Base-by-base conservation (phyloP, 2,113 vertebrate species). In the Felis chaus region DNA sequence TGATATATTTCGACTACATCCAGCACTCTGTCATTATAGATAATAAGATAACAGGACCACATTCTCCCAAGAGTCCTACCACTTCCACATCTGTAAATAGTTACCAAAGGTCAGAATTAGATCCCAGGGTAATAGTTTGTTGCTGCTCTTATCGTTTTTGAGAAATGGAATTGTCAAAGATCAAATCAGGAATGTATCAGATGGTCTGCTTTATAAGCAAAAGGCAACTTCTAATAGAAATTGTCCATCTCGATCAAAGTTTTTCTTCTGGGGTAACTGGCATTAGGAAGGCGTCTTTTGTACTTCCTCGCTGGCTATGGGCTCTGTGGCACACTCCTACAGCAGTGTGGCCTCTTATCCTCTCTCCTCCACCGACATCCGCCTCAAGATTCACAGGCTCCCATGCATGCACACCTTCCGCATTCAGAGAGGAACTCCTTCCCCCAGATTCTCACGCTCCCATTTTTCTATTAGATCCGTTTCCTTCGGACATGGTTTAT, bases 91-190 rank as follows among this genome's bases (percentile, higher is more conserved):
- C 57, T 76, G 19, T 68, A 55, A 50, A 83, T 55, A 41, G 69
- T 78, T 76, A 23, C 23, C 31, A 14, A 71, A 91, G 65, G 68
- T 71, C 74, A 76, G 53, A 92, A 81, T 55, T 76, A 39, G 69
- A 41, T 87, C 41, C 91, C 84, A 71, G 19, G 85, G 69, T 80
- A 69, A 84, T 10, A 55, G 7, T 65, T 50, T 84, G 11, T 93
- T 89, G 27, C 71, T 96, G 36, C 63, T 83, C 94, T 81, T 45
- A 21, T 97, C 65, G 50, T 85, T 79, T 92, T 85, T 87, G 33
- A 95, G 78, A 69, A 92, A 91, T 83, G 83, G 93, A 91, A 83
- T 89, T 69, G 82, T 92, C 94, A 86, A 39, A 94, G 57, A 96
- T 69, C 55, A 82, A 80, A 97, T 76, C 69, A 71, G 81, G 65